phyloP scores from a whole-genome alignment of 2,888 invertebrate genomes.

The Fabriciana adippe region DNA sequence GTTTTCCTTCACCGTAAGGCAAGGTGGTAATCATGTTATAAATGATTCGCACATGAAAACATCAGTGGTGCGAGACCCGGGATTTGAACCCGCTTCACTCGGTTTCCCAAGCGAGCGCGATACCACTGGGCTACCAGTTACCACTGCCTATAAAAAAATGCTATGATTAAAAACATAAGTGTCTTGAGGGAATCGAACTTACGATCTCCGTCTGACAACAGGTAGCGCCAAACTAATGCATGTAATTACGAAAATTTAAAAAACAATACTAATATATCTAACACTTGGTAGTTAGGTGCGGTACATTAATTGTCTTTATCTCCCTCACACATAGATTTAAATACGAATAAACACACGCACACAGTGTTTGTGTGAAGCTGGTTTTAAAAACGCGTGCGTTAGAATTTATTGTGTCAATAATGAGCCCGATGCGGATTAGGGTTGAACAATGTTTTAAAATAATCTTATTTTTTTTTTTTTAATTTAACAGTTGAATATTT shows the following conservation, averaged over 20 bases:
- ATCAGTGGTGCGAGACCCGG: too few relatives aligned
- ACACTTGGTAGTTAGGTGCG: constrained; percentile 1
- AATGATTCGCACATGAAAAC: too few relatives aligned
- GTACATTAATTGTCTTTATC: constrained; percentile 24
- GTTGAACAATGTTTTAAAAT: constrained; percentile 41
- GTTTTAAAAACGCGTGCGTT: constrained; percentile 73
- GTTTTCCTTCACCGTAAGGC: too few relatives aligned
- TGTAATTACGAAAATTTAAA: constrained; percentile 16
- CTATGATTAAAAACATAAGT: background rate
- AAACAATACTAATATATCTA: constrained; percentile 16
- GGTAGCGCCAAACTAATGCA: constrained; percentile 4
- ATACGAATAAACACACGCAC: constrained; percentile 23
- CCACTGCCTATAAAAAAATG: too few relatives aligned
- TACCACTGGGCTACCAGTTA: too few relatives aligned
- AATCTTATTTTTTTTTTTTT: background rate
- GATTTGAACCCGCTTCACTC: too few relatives aligned
- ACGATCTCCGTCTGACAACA: background rate
- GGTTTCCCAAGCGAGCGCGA: too few relatives aligned
- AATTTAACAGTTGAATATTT: background rate
- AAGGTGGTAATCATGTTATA: too few relatives aligned
- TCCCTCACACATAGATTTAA: constrained; percentile 19
- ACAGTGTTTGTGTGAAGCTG: constrained; percentile 55
- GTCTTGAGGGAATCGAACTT: background rate
- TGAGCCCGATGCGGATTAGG: constrained; percentile 53
- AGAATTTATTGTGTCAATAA: constrained; percentile 81